Percentiles rank a stretch among this genome's conserved stretches.
Conservation (phyloP, 2,113 vertebrate species). For the Neolamprologus caudopunctatus region DNA sequence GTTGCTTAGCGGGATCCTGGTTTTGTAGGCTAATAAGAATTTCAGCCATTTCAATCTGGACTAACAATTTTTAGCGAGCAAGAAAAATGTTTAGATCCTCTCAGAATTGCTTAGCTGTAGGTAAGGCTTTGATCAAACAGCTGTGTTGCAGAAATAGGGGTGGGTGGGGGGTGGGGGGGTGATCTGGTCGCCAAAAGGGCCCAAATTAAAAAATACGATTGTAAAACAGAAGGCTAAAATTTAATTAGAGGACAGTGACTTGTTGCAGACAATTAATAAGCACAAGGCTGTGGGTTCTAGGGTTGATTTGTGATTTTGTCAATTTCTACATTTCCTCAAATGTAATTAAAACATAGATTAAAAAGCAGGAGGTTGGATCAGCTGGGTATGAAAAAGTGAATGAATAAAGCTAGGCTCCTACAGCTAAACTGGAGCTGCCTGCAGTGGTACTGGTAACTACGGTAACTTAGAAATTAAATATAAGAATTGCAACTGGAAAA, state of each 20-base stretch:
- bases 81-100: background rate
- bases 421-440: background rate
- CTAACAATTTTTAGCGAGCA: background rate
- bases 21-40: background rate
- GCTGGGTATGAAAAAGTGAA: background rate
- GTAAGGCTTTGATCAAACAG: background rate
- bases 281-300: background rate
- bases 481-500: background rate
- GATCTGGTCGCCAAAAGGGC: background rate
- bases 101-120: background rate
- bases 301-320: background rate
- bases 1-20: background rate
- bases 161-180: fast-evolving
- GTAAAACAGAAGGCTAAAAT: background rate
- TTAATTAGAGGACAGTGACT: background rate
- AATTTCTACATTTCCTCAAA: background rate
- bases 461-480: background rate
- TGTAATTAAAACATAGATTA: background rate
- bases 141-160: background rate
- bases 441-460: background rate
- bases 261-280: background rate
- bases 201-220: background rate
- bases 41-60: background rate
- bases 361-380: background rate
- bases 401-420: background rate